These are phyloP conservation scores for Macquaria australasica DNA, from an alignment of 2,113 vertebrate genomes.

Conservation along the genomic window DNA sequence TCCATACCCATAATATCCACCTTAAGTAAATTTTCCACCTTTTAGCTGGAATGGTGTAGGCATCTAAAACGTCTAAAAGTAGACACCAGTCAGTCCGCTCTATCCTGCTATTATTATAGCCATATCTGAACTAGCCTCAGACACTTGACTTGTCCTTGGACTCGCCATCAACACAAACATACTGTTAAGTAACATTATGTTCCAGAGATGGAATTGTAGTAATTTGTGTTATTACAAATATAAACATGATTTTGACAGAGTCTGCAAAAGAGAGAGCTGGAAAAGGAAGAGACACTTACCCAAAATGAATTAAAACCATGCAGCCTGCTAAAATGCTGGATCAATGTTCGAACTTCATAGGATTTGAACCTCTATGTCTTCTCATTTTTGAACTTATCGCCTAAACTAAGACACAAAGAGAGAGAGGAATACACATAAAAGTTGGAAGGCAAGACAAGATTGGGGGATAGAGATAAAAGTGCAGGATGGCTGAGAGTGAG, in stretches of 20 bases:
- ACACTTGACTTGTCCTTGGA: background rate
- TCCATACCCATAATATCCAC: too few species aligned
- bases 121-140: background rate
- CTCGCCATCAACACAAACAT: too few species aligned
- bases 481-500: slow-evolving; percentile 15
- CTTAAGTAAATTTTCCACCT: too few species aligned
- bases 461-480: slow-evolving; percentile 8
- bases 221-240: too few species aligned
- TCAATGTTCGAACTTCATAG: slow-evolving; percentile 13
- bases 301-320: background rate
- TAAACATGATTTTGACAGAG: background rate
- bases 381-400: slow-evolving; percentile 3
- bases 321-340: background rate
- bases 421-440: background rate
- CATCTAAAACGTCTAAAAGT: too few species aligned
- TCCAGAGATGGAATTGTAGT: background rate
- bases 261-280: too few species aligned
- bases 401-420: background rate
- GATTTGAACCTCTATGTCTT: background rate
- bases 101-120: background rate
- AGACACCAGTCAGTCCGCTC: background rate
- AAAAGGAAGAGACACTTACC: background rate
- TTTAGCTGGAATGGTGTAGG: too few species aligned
- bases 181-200: background rate
- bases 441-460: background rate